Base-by-base conservation (phyloP, 2,888 invertebrate genomes). In the Andrena bucephala region DNA sequence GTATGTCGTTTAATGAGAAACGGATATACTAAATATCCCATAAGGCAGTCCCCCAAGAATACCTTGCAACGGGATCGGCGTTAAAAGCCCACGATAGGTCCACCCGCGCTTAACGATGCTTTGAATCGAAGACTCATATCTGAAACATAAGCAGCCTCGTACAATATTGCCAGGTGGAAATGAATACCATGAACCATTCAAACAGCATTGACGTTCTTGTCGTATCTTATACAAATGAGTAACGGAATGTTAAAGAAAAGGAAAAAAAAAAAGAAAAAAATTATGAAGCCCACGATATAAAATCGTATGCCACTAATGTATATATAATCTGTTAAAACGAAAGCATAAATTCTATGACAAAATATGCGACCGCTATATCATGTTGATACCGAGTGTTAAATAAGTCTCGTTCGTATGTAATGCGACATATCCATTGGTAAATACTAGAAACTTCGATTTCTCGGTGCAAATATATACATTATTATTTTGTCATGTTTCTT, bases 81-180 rank as follows among this genome's bases (percentile, higher is more conserved):
- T 93, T 92, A 92, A 92, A 89, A 91, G 93, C 93, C 92, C 93
- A 90, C 89, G 91, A 91, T 91, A 90, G 91, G 90, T 93, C 93
- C 93, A 85, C 90, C 91, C 90, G 89, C 91, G 91, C 91, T 92
- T 93, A 92, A 93, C 90, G 90, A 88, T 92, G 92, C 91, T 92
- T 92, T 90, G 91, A 92, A 91, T 92, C 89, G 93, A 90, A 90
- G 93, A 92, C 91, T 91, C 92, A 94, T 74, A 74, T 94, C 94
- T 94, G 94, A 94, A 94, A 94, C 94, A 94, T 93, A 94, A 94
- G 94, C 93, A 94, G 91, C 91, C 91, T 92, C 94, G 93, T 94
- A 94, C 91, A 94, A 93, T 94, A 91, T 91, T 92, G 86, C 85
- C 83, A 89, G 72, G 60, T 65, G 76, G 73, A 77, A 72, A 67